phyloP scores from a whole-genome alignment of 2,113 vertebrate species.

The Ageneiosus marmoratus region DNA sequence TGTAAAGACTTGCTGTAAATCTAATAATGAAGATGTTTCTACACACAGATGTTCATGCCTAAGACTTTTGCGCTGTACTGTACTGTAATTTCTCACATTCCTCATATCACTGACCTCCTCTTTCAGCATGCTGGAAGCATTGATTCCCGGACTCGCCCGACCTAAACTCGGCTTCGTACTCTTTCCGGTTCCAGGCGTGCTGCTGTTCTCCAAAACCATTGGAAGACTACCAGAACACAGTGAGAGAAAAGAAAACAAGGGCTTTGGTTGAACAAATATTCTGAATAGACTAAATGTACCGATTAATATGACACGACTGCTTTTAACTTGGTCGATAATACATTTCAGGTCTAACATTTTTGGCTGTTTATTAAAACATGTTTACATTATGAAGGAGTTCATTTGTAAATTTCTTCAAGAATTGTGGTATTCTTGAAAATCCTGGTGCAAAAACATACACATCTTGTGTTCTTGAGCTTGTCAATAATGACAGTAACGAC shows the following conservation, averaged over 20 bases:
- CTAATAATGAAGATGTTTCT: too few species aligned
- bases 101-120: slow-evolving; percentile 53
- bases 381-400: neutral
- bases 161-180: slow-evolving; percentile 48
- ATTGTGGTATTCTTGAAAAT: neutral
- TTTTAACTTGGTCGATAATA: neutral
- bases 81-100: neutral
- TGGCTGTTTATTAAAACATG: neutral
- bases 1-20: too few species aligned
- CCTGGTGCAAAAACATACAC: neutral
- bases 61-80: too few species aligned
- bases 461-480: neutral
- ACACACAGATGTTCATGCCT: too few species aligned
- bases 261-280: neutral
- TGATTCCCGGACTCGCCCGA: slow-evolving; percentile 42
- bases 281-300: neutral
- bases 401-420: neutral
- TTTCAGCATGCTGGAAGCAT: slow-evolving; percentile 56
- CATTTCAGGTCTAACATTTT: neutral
- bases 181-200: slow-evolving; percentile 21
- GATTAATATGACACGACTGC: neutral
- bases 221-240: slow-evolving; percentile 58
- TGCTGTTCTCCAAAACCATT: slow-evolving; percentile 67
- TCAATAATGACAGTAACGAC: neutral
- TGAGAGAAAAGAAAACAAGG: neutral